Percentiles rank a stretch among this genome's conserved stretches.
Conservation (phyloP, 2,113 vertebrate species). For the Naja naja region DNA sequence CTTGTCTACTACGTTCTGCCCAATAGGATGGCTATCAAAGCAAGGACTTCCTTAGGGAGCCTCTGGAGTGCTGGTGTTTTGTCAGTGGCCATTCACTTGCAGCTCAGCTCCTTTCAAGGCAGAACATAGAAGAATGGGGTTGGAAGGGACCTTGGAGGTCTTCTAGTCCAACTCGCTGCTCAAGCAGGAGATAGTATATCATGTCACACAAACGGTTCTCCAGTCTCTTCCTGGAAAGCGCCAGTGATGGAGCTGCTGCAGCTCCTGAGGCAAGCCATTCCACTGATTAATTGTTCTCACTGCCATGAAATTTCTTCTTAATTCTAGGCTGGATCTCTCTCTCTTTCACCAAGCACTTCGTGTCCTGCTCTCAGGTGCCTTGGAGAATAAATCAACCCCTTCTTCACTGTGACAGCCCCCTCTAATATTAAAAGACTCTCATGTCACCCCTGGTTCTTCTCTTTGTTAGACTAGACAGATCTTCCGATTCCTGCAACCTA, state of each 20-base stretch:
- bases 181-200: neutral
- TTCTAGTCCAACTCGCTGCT: neutral
- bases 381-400: neutral
- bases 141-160: neutral
- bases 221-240: neutral
- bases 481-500: neutral
- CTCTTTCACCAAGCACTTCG: neutral
- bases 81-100: neutral
- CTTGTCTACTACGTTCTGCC: neutral
- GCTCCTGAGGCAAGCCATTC: neutral
- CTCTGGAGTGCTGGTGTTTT: neutral
- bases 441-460: neutral
- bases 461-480: neutral
- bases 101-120: neutral
- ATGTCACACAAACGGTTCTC: neutral
- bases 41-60: neutral
- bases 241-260: neutral
- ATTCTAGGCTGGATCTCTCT: neutral
- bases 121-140: neutral
- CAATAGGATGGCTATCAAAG: too few relatives aligned
- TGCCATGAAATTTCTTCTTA: neutral
- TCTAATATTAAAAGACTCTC: neutral
- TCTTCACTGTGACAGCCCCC: neutral
- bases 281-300: neutral
- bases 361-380: neutral